Conservation (phyloP, 2,113 vertebrate genomes). For the Thryonomys swinderianus region DNA sequence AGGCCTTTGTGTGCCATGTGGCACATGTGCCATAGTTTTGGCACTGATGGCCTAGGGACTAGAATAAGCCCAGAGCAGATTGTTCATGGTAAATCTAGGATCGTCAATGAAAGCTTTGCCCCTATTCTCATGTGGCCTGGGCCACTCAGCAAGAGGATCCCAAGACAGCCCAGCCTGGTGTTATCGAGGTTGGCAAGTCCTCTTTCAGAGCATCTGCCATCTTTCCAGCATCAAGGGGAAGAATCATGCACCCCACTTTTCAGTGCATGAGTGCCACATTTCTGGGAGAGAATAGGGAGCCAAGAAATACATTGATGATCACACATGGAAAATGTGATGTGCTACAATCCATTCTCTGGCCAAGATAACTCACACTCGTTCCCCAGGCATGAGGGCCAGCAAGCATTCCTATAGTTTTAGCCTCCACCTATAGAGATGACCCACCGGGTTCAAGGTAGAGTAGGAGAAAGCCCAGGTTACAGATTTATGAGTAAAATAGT, state of each 20-base stretch:
- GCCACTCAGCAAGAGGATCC: not conserved
- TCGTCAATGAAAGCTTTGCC: not conserved
- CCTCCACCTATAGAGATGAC: not conserved
- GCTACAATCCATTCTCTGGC: not conserved
- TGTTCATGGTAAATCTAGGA: not conserved
- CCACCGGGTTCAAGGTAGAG: not conserved
- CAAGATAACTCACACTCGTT: not conserved
- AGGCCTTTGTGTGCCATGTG: not conserved
- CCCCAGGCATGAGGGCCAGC: not conserved
- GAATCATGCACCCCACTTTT: not conserved
- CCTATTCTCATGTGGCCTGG: not conserved
- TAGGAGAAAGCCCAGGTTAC: not conserved
- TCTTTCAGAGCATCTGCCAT: not conserved
- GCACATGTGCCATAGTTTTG: not conserved
- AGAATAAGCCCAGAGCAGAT: not conserved
- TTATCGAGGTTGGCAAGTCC: not conserved
- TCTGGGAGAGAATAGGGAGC: not conserved
- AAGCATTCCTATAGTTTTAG: not conserved
- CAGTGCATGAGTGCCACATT: not conserved
- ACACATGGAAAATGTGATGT: not conserved
- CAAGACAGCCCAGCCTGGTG: not conserved
- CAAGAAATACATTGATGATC: not conserved
- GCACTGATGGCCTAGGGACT: not conserved
- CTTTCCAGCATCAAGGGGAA: not conserved
- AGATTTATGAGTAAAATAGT: not conserved